phyloP scores from a whole-genome alignment of 1,140 invertebrate genomes.

The Ridgeia piscesae region DNA sequence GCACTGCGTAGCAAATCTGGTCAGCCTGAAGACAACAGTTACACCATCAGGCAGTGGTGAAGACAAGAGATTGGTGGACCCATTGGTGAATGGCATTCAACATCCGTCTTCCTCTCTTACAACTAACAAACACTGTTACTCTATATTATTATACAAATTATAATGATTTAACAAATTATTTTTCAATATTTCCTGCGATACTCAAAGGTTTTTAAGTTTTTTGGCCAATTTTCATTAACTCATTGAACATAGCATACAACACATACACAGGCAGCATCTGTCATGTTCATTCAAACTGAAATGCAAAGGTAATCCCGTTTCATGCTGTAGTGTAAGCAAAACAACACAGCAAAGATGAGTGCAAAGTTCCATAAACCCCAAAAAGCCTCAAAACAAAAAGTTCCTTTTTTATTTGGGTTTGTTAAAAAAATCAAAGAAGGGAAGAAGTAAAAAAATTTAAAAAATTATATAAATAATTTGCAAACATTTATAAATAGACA shows the following conservation, averaged over 20 bases:
- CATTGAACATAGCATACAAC: background rate
- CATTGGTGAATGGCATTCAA: background rate
- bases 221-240: background rate
- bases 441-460: too few species aligned
- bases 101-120: too few species aligned
- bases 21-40: conserved; percentile 77
- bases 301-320: background rate
- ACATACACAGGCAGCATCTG: background rate
- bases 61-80: background rate
- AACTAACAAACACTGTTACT: too few species aligned
- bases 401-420: too few species aligned
- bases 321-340: background rate
- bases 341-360: background rate
- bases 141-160: too few species aligned
- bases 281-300: background rate
- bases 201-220: too few species aligned
- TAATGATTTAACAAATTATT: too few species aligned
- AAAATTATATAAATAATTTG: too few species aligned
- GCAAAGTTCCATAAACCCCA: background rate
- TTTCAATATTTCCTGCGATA: too few species aligned
- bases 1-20: conserved; percentile 98
- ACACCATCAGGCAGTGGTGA: background rate
- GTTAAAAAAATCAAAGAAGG: too few species aligned
- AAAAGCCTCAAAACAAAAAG: background rate
- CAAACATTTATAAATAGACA: too few species aligned